Evolutionary conservation across 2,113 vertebrate genomes (phyloP), one percentile per base, ranked within the genome.

Genomic region (Dolichotis patagonum): DNA sequence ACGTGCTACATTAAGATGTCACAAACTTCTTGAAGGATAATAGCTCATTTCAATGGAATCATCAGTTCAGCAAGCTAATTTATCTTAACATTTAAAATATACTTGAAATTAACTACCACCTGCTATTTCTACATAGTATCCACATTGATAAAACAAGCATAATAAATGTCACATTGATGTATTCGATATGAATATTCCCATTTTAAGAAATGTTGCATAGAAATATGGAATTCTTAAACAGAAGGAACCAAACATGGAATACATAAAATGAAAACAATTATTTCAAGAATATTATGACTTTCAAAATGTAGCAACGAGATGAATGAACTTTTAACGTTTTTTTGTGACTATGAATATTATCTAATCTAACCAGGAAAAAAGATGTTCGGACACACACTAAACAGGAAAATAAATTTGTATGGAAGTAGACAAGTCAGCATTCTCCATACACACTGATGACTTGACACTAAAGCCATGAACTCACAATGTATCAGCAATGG

Each of bases 111-210:
- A 97, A 97, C 88, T 41, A 98, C 95, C 84, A 91, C 95, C 95
- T 95, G 97, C 88, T 98, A 56, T 93, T 98, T 97, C 94, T 91
- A 85, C 54, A 91, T 8, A 97, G 95, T 84, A 96, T 91, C 96
- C 93, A 90, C 58, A 93, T 84, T 73, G 96, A 67, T 96, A 97
- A 98, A 97, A 93, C 41, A 98, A 62, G 9, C 35, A 97, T 88
- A 98, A 94, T 87, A 69, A 80, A 46, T 98, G 83, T 94, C 95
- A 98, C 41, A 98, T 96, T 97, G 93, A 97, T 96, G 97, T 95
- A 97, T 81, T 88, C 89, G 62, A 60, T 96, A 94, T 90, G 69
- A 98, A 96, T 54, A 97, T 91, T 92, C 98, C 95, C 85, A 97
- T 97, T 95, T 78, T 94, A 92, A 96, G 32, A 95, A 91, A 88